These are phyloP conservation scores for Brachyrhaphis roseni DNA, from an alignment of 2,797 vertebrate genomes.

Conservation along the genomic window DNA sequence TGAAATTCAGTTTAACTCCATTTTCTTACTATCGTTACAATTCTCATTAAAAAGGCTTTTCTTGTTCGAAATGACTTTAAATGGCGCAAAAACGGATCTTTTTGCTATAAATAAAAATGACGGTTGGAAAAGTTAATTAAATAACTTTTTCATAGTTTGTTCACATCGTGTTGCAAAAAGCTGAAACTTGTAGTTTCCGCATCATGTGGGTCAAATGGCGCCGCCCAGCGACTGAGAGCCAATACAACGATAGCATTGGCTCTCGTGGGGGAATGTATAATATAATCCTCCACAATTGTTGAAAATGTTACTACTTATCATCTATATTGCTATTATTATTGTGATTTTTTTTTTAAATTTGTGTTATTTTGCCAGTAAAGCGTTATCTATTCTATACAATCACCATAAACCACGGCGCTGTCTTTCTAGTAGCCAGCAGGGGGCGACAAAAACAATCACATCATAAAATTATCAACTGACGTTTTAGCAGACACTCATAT, in stretches of 20 bases:
- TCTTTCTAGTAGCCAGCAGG: neutral
- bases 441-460: neutral
- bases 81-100: neutral
- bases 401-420: neutral
- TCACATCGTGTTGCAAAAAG: neutral
- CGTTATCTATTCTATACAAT: neutral
- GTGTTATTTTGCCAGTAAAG: neutral
- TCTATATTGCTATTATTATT: too few relatives aligned
- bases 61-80: neutral
- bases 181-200: slow-evolving; percentile 18
- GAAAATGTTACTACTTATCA: neutral
- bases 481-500: neutral
- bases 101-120: neutral
- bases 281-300: neutral
- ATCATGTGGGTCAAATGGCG: neutral
- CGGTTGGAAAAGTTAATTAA: neutral
- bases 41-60: neutral
- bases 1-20: neutral
- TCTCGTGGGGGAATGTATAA: neutral
- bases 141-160: neutral
- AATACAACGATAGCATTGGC: neutral
- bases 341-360: neutral
- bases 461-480: neutral
- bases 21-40: neutral
- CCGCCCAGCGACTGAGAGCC: slow-evolving; percentile 20